Base-by-base conservation (phyloP, 2,113 vertebrate genomes). In the Bagarius yarrelli region DNA sequence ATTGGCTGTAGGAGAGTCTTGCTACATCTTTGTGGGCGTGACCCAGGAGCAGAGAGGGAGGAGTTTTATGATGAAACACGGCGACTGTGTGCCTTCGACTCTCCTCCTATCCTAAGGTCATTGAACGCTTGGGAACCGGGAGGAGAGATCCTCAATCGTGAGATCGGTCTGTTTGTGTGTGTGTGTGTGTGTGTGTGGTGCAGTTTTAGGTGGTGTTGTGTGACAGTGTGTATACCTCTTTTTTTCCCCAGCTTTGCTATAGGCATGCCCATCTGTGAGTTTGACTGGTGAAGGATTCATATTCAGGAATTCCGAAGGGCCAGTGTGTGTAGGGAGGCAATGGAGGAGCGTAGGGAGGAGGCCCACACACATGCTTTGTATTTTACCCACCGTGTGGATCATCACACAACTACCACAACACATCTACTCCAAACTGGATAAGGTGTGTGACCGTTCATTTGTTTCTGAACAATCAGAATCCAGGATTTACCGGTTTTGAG, bases 21-120 rank as follows among this genome's bases (percentile, higher is more conserved):
- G 91, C 57, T 94, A 94, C 86, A 94, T 94, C 81, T 94, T 94
- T 82, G 92, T 94, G 71, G 93, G 94, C 2, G 93, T 94, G 83
- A 94, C 93, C 19, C 94, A 94, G 86, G 94, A 94, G 94, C 94
- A 0, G 94, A 94, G 81, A 85, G 93, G 78, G 94, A 94, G 86
- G 93, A 94, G 86, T 94, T 94, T 78, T 94, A 94, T 0, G 94
- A 94, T 0, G 93, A 94, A 83, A 93, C 92, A 0, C 84, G 93
- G 4, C 88, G 94, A 0, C 89, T 94, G 27, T 94, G 94, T 5
- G 93, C 84, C 90, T 94, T 0, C 88, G 93, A 32, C 90, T 94
- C 12, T 94, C 93, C 94, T 69, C 93, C 94, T 0, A 93, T 94
- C 69, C 90, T 94, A 9, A 94, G 85, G 92, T 94, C 81, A 94